Evolutionary conservation across 2,113 vertebrate genomes (phyloP), one percentile per base, ranked within the genome.

Genomic region (Lamprologus speciosus): DNA sequence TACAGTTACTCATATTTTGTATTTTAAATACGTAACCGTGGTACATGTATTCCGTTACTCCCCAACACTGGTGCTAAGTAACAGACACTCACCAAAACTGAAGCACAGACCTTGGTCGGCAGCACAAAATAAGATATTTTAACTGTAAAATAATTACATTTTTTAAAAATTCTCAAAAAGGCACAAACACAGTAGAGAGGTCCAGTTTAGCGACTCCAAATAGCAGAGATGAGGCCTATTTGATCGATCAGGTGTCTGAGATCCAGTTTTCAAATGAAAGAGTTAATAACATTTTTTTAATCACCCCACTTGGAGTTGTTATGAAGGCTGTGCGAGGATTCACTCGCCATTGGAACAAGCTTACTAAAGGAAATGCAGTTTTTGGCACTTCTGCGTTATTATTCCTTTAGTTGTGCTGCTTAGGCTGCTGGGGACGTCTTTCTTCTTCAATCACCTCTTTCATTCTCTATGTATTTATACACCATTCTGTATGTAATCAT

Each of bases 1-100:
- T 45, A 45, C 42, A 45, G 42, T 45, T 45, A 45, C 42, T 45
- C 42, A 45, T 45, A 0, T 45, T 45, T 45, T 45, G 42, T 45
- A 45, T 45, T 45, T 45, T 45, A 45, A 45, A 45, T 7, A 45
- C 13, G 13, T 45, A 45, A 2, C 0, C 0, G 42, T 0, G 6
- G 42, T 45, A 45, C 42, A 45, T 45, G 42, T 45, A 45, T 14
- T 7, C 13, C 2, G 13, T 45, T 45, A 7, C 6, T 45, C 42
- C 42, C 42, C 42, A 45, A 45, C 42, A 14, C 13, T 45, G 42
- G 60, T 68, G 60, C 9, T 21, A 40, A 68, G 19, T 40, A 14
- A 68, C 63, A 68, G 35, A 40, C 35, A 9, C 33, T 40, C 10
- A 68, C 35, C 63, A 21, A 21, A 68, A 14, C 63, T 21, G 60